Evolutionary conservation across 2,113 vertebrate species (phyloP), one percentile per base, ranked within the genome.

Genomic region (Scophthalmus maximus): DNA sequence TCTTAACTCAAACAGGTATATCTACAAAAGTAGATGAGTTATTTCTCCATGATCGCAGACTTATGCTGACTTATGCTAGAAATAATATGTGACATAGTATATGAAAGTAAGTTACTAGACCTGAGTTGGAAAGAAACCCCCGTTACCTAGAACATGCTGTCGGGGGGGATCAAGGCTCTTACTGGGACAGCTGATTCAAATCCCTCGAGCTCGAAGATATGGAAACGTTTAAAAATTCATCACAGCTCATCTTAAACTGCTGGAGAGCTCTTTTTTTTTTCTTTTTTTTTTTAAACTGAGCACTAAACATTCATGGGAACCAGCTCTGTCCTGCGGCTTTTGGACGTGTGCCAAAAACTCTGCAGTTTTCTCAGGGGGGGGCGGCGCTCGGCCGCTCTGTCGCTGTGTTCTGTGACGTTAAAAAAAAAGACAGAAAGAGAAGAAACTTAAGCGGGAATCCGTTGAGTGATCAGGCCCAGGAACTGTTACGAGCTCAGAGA

Each of bases 291-390:
- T n/a, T n/a, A n/a, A 29, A 59, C 11, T 23, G 25, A 79, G 62
- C 46, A 15, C 68, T 36, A 15, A 74, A 62, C 66, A 42, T 74
- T 73, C 77, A 74, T 86, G 83, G 84, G 83, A 88, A 91, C 74
- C 29, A 53, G 58, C 36, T 52, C 63, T 79, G n/a, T 81, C 69
- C 74, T 76, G 68, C 22, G 6, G 75, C 23, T 73, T 79, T 42
- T 89, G 85, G 74, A 85, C 42, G 44, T 1, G n/a, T 2, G 74
- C 81, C 84, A 79, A 40, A n/a, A 69, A 49, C 27, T 40, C 38
- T 4, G 62, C 8, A 74, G 55, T 84, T 81, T 65, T 78, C 79
- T 78, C 76, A 63, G 49, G 64, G 68, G 71, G 71, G 49, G 64
- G 68, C 68, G 71, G 53, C 25, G 12, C 44, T 68, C 49, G 52